Evolutionary conservation across 2,797 vertebrate species (phyloP), one percentile per base, ranked within the genome.

Genomic region (Tapera naevia): DNA sequence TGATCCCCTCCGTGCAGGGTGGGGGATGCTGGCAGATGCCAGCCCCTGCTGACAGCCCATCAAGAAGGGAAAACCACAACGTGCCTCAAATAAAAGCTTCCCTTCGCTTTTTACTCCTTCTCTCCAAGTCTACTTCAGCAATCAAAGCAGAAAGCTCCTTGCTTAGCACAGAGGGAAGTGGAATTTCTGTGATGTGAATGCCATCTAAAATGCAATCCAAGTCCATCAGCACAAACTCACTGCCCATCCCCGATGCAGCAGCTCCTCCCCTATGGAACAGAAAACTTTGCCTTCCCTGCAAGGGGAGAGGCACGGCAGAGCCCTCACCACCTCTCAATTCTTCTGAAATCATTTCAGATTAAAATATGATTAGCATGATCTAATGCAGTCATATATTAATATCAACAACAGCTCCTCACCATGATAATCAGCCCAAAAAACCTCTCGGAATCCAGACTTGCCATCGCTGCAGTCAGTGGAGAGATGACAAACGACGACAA

Each of bases 311-410:
- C 67, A 79, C 11, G 69, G 93, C 84, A 88, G 80, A 91, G 82
- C 93, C 93, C 86, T 93, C 14, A 1, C 67, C 12, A 81, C 86
- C 78, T 94, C 65, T 81, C 82, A 11, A 9, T 5, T n/a, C 80
- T 70, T 30, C 83, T 54, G 83, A 88, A 96, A 93, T 57, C 84
- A 84, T 73, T 84, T 75, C 62, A 76, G 78, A 80, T 94, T 71
- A 4, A 91, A 93, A 92, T 37, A 45, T 70, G 92, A 96, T 94
- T 51, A 93, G 88, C 56, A 71, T 71, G 57, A 84, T 82, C 84
- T 95, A 91, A 95, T 72, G 41, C 58, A 91, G 86, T 64, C 56
- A 94, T 54, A 50, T 75, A 93, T 92, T 92, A 91, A 93, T 89
- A 86, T 17, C 85, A 89, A 86, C 93, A 95, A 84, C 58, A 95